A percentile compares a stretch with the other conserved stretches of the same genome.
These are phyloP conservation scores for Augochlorella aurata DNA, from an alignment of 2,888 invertebrate genomes.

Conservation along the genomic window DNA sequence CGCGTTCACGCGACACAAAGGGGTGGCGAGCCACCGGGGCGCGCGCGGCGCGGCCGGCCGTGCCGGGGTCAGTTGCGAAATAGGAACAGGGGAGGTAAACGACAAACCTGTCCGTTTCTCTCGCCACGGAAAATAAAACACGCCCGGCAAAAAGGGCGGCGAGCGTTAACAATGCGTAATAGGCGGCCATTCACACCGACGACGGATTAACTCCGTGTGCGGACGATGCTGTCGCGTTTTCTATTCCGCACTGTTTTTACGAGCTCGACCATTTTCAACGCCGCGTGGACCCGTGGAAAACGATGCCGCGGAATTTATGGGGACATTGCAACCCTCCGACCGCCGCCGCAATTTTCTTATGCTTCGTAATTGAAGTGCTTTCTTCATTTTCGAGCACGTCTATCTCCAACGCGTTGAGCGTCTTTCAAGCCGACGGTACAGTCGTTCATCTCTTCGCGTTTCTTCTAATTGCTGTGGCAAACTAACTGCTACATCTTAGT, in stretches of 20 bases:
- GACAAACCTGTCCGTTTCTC: slow-evolving; percentile 26
- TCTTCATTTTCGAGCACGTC: too few species aligned
- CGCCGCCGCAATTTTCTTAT: background rate
- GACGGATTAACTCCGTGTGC: background rate
- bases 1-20: slow-evolving; percentile 49
- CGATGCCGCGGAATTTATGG: background rate
- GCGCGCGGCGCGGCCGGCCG: too few species aligned
- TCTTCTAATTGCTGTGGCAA: too few species aligned
- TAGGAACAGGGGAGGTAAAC: slow-evolving; percentile 11
- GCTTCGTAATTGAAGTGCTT: too few species aligned
- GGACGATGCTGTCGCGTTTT: background rate
- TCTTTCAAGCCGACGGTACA: too few species aligned
- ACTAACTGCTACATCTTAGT: too few species aligned
- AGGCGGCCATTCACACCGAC: slow-evolving; percentile 12
- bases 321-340: background rate
- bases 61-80: slow-evolving; percentile 37
- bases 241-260: background rate
- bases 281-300: background rate
- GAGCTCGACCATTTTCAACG: background rate
- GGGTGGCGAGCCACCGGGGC: background rate
- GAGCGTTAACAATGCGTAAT: slow-evolving; percentile 38
- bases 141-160: slow-evolving; percentile 7
- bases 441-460: too few species aligned
- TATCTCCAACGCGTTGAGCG: too few species aligned
- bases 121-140: background rate